Base-by-base conservation (phyloP, 2,113 vertebrate species). In the Sinocyclocheilus anophthalmus region DNA sequence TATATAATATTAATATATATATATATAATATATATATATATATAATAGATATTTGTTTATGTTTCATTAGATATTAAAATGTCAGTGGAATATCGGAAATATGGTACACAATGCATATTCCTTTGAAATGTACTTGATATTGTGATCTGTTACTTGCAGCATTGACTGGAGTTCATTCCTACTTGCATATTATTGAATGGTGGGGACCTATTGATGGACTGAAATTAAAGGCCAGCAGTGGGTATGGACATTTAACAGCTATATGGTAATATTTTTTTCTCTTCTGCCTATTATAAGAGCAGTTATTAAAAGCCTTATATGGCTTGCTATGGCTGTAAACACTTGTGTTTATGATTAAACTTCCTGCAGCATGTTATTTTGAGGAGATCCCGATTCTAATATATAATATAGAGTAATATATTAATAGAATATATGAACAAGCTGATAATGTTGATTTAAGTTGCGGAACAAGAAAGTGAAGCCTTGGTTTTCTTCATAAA, bases 161-260 rank as follows among this genome's bases (percentile, higher is more conserved):
- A 83, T 76, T 86, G 79, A 79, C 57, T 81, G 85, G 72, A 82
- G 78, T 48, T 85, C 76, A 65, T 77, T n/a, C n/a, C 53, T 85
- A 81, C 72, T 88, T 87, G 84, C 85, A 77, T 73, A 84, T 81
- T 88, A 86, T 89, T 84, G 70, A 88, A 75, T 86, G 42, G 61
- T 83, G 30, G 33, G 55, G 61, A 55, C 30, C 81, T 69, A 22
- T 89, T 59, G 33, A 63, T 55, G 76, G 61, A 81, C 55, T 75
- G 76, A 69, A 59, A 75, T 76, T 30, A 81, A 69, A 90, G 37
- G 24, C 69, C 77, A 70, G 22, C 79, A 63, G 30, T 86, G n/a
- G 75, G 16, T 82, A 53, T 77, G 22, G 20, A 53, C 59, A 22
- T 86, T 87, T n/a, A 39, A 86, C n/a, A 86, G 69, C 26, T 88